Evolutionary conservation across 2,888 invertebrate species (phyloP).

Genomic region (Choristoneura rosaceana): DNA sequence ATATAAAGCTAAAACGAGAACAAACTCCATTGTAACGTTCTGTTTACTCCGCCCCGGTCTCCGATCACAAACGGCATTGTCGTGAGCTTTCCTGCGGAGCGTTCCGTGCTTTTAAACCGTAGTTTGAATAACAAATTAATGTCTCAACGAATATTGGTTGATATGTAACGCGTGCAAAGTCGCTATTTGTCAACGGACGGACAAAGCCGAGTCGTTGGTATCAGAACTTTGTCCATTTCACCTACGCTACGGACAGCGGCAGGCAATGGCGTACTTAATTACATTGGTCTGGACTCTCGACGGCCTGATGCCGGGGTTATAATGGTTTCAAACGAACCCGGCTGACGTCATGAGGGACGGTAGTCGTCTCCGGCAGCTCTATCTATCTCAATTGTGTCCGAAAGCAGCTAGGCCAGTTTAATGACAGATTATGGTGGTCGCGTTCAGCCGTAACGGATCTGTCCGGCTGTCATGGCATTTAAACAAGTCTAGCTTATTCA

Average conservation of each 20-base stretch:
- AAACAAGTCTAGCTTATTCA: not conserved
- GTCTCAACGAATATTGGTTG: slow-evolving; percentile 36
- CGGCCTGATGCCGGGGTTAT: slow-evolving; percentile 1
- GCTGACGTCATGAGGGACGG: not conserved
- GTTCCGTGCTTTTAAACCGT: slow-evolving; percentile 25
- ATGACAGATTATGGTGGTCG: not conserved
- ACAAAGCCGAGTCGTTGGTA: not conserved
- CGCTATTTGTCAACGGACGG: not conserved
- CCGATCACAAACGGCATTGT: slow-evolving; percentile 35
- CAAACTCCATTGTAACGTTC: slow-evolving; percentile 28
- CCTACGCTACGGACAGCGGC: not conserved
- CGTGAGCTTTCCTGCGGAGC: slow-evolving; percentile 27
- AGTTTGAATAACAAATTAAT: slow-evolving; percentile 41
- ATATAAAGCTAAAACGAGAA: slow-evolving; percentile 22
- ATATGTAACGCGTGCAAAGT: slow-evolving; percentile 23
- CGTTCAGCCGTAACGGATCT: not conserved
- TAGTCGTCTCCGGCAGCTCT: slow-evolving; percentile 4
- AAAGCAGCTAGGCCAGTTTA: not conserved
- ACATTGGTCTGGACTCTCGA: not conserved
- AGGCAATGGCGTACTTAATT: slow-evolving; percentile 6
- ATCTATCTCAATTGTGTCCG: slow-evolving; percentile 1
- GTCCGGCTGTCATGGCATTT: not conserved
- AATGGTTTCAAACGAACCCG: slow-evolving; percentile 2
- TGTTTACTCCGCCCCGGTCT: slow-evolving; percentile 27
- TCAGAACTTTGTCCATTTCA: not conserved